Base-by-base conservation (phyloP, 2,113 vertebrate species). In the Lepus europaeus region DNA sequence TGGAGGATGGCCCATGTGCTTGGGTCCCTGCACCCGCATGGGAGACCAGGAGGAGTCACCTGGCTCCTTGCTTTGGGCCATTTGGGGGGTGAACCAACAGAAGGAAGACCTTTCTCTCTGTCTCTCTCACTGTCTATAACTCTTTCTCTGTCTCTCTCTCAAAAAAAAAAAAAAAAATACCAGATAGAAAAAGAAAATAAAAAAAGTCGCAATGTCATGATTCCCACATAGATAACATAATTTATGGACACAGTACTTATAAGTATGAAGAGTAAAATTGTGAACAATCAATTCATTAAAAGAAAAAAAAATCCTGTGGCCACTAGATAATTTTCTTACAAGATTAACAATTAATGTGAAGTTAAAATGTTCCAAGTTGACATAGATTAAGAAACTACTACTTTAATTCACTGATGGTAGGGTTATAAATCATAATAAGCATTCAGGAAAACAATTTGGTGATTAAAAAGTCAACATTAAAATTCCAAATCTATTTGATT, bases 291-390 rank as follows among this genome's bases (percentile, higher is more conserved):
- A 23, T 45, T 77, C 53, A 78, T 51, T 22, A 4, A 36, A 77
- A 78, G 45, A 56, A 82, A 70, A 87, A 23, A 36, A 68, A 72
- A 70, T 29, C 6, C 10, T 53, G 2, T 85, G 6, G 53, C 12
- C 53, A 72, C 12, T 36, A 77, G 29, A 93, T 87, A 73, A 83
- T 91, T 14, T 68, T n/a, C 31, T 19, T 74, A 33, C 49, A 33
- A 17, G 3, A 25, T 91, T 77, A 87, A 76, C 10, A 36, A 74
- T 27, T 25, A 19, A 69, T 36, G 4, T 64, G 11, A 80, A 87
- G 7, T 72, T 66, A 91, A 96, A 73, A 89, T 91, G 78, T 25
- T 56, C 14, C 91, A 70, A 63, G 51, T 59, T 85, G 29, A n/a
- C 59, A 69, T 78, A 72, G 20, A 31, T n/a, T 85, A 79, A 73